Base-by-base conservation (phyloP, 2,888 invertebrate species). In the Leptogaster cylindrica region DNA sequence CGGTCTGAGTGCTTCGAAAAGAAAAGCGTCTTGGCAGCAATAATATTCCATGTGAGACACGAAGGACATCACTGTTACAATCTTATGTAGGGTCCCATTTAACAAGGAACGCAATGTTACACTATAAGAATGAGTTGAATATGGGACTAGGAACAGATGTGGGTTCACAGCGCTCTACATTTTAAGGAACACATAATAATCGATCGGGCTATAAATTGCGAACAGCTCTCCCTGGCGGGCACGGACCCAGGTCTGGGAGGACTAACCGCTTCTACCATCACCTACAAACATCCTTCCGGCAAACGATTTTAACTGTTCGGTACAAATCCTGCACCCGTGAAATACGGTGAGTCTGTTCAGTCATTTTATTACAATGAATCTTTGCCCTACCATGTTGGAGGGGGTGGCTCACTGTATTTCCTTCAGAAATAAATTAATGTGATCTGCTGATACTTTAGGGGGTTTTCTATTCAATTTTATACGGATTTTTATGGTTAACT, bases 101-200 rank as follows among this genome's bases (percentile, higher is more conserved):
- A 39, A 25, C 52, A 46, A 58, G 41, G 58, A 39, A 41, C 58
- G 58, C 58, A 58, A 33, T 58, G 58, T 58, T 58, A 39, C 41
- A 39, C 58, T 58, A 39, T 58, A 50, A 27, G 63, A 64, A 64
- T 27, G 63, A 65, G 50, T 65, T 50, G 48, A 50, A 65, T 65
- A 65, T 48, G 65, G 44, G 58, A 39, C 58, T 58, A 65, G 65
- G 36, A 65, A 65, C 65, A 65, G 65, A 65, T 65, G 65, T 44
- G 65, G 51, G 65, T 65, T 65, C 65, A 52, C 65, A 65, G 65
- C 51, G 36, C 51, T 65, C 65, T 41, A 65, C 65, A 65, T 65
- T 65, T 65, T 65, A 65, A 65, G 50, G 65, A 65, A 65, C 65
- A 65, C 51, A 65, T 65, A 65, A 65, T 65, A 65, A 52, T 65